These are phyloP conservation scores for Melanotaenia boesemani DNA, from an alignment of 2,797 vertebrate genomes.

Conservation along the genomic window DNA sequence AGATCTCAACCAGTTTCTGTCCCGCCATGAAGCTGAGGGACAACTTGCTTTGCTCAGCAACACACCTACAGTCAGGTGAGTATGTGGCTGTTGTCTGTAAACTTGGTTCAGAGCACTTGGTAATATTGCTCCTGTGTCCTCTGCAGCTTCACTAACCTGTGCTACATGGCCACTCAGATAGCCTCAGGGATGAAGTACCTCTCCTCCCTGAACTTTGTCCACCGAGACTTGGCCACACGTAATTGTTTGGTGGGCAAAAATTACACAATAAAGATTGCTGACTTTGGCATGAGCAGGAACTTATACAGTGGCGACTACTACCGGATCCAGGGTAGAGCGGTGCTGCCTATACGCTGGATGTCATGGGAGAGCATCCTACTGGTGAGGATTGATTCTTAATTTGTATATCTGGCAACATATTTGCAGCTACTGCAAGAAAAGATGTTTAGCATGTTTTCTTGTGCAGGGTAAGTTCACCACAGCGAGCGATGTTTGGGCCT, in stretches of 20 bases:
- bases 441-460: background rate
- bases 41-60: constrained; percentile 81
- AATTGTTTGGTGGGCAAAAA: constrained; percentile 97
- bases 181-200: constrained; percentile 99
- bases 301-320: constrained; percentile 99
- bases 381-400: constrained; percentile 72
- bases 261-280: constrained; percentile 98
- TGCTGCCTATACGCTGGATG: constrained; percentile 99
- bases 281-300: constrained; percentile 99
- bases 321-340: constrained; percentile 95
- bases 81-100: background rate
- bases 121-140: constrained; percentile 4
- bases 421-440: background rate
- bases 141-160: constrained; percentile 87
- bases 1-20: constrained; percentile 98
- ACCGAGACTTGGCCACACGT: constrained; percentile 95
- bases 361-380: constrained; percentile 99
- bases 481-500: constrained; percentile 97
- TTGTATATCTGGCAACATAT: background rate
- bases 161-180: constrained; percentile 95
- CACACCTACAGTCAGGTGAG: constrained; percentile 87
- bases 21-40: constrained; percentile 89
- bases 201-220: constrained; percentile 97
- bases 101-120: background rate
- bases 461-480: constrained; percentile 97